Evolutionary conservation across 2,113 vertebrate genomes (phyloP).

Genomic region (Philantomba maxwellii): DNA sequence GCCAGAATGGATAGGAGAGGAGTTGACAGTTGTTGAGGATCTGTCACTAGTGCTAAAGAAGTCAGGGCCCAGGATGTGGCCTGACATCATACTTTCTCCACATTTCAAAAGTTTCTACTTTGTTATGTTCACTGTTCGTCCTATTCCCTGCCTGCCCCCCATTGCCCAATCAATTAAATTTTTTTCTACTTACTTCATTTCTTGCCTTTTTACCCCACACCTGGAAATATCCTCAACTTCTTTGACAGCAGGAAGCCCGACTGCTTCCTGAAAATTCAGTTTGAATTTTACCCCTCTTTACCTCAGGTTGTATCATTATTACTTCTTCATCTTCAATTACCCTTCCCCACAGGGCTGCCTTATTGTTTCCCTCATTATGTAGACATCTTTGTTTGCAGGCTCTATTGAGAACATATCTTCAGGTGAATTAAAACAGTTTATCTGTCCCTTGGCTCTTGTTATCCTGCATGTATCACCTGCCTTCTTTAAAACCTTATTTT

Average conservation of each 20-base stretch:
- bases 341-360: not conserved
- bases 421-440: not conserved
- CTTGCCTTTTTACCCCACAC: not conserved
- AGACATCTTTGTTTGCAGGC: constrained; percentile 13
- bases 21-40: not conserved
- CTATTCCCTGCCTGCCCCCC: not conserved
- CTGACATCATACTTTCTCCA: not conserved
- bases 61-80: not conserved
- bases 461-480: not conserved
- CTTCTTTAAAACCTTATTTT: constrained; percentile 26
- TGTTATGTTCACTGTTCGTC: not conserved
- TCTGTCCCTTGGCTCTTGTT: constrained; percentile 22
- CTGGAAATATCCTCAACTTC: not conserved
- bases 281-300: constrained; percentile 4
- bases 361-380: constrained; percentile 36
- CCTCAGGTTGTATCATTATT: not conserved
- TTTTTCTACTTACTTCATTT: not conserved
- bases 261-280: constrained; percentile 18
- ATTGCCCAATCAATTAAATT: not conserved
- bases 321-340: not conserved
- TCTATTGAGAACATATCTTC: constrained; percentile 17
- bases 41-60: not conserved
- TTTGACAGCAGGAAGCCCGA: not conserved
- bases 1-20: not conserved
- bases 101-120: not conserved